Percentiles rank a stretch among this genome's conserved stretches.
Conservation (phyloP, 2,113 vertebrate genomes). For the Chaenocephalus aceratus region DNA sequence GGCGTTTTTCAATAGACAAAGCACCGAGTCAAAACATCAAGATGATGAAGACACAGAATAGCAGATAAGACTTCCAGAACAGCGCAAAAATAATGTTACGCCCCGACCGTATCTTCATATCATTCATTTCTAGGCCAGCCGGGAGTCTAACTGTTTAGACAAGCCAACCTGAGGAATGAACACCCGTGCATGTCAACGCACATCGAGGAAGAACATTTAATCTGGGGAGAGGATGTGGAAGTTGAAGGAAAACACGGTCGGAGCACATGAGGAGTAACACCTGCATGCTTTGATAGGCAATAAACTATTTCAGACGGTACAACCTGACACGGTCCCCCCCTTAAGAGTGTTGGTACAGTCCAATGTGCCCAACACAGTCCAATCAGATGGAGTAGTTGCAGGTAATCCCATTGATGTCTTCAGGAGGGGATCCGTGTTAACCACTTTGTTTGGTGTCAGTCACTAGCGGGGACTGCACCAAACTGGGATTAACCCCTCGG, state of each 20-base stretch:
- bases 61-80: constrained; percentile 1
- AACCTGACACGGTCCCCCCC: not conserved
- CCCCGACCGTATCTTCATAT: not conserved
- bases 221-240: constrained; percentile 3
- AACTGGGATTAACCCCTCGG: constrained; percentile 52
- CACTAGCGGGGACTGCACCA: constrained; percentile 48
- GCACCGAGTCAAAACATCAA: constrained; percentile 4
- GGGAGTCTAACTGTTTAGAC: constrained; percentile 1
- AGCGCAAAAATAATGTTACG: no score
- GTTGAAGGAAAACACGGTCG: not conserved
- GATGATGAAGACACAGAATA: not conserved
- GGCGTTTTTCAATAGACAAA: constrained; percentile 23
- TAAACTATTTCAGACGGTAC: not conserved
- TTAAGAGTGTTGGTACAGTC: constrained; percentile 16
- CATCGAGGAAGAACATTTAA: not conserved
- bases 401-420: constrained; percentile 69
- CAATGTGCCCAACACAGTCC: not conserved
- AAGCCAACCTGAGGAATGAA: constrained; percentile 4
- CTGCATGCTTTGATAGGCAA: not conserved
- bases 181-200: not conserved
- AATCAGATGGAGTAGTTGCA: constrained; percentile 21
- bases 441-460: constrained; percentile 44
- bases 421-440: constrained; percentile 35
- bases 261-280: not conserved
- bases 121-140: constrained; percentile 14